phyloP scores from a whole-genome alignment of 2,888 invertebrate genomes.

The Pharmacophagus antenor region DNA sequence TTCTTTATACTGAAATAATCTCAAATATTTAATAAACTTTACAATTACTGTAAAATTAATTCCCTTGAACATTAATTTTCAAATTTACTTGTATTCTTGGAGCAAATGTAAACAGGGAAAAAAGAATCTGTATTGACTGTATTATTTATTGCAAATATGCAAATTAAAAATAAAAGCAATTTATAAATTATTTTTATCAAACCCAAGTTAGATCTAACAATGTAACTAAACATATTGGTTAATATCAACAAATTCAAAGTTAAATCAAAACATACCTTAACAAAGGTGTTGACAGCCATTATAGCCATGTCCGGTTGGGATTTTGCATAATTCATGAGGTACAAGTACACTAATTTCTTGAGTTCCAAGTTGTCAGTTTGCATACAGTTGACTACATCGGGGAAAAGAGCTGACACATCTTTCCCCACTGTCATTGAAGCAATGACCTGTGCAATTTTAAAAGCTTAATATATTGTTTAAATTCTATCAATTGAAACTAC shows the following conservation, averaged over 20 bases:
- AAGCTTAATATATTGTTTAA: not conserved
- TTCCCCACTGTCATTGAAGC: conserved; percentile 99
- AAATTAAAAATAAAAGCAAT: conserved; percentile 34
- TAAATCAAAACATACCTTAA: conserved; percentile 86
- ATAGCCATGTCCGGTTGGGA: conserved; percentile 99
- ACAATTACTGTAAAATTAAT: not conserved
- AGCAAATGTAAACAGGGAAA: not conserved
- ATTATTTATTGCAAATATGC: conserved; percentile 33
- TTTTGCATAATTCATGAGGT: conserved; percentile 99
- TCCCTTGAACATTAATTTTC: not conserved
- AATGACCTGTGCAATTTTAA: conserved; percentile 87
- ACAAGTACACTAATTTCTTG: conserved; percentile 98
- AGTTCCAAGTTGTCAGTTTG: conserved; percentile 99
- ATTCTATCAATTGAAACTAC: not conserved
- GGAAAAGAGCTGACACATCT: conserved; percentile 98
- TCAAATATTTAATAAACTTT: conserved; percentile 8
- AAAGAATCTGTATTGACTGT: not conserved
- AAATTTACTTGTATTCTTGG: not conserved
- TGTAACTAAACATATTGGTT: conserved; percentile 15
- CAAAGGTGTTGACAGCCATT: conserved; percentile 99
- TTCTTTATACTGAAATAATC: conserved; percentile 17
- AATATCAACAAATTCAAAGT: not conserved
- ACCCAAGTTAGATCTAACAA: conserved; percentile 20
- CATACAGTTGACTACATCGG: conserved; percentile 99
- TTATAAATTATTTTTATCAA: conserved; percentile 14